A percentile compares a stretch with the other conserved stretches of the same genome.
Conservation (phyloP, 1,140 invertebrate genomes). For the Paralvinella palmiformis region DNA sequence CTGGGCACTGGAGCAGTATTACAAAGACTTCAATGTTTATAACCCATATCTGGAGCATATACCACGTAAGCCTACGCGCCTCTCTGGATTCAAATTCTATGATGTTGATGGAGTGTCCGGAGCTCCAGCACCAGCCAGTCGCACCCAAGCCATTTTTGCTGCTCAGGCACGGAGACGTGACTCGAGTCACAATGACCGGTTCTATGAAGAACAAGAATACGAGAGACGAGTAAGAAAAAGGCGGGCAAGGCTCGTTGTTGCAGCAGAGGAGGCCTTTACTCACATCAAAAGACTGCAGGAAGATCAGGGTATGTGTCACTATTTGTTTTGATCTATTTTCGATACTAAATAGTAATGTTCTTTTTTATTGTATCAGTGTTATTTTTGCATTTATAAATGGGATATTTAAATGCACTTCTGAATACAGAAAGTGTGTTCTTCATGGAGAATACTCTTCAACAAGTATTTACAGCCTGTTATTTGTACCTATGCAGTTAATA, state of each 20-base stretch:
- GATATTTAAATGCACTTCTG: too few relatives aligned
- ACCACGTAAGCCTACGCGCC: slow-evolving; percentile 29
- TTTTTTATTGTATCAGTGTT: too few relatives aligned
- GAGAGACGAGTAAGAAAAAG: slow-evolving; percentile 87
- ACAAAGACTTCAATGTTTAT: slow-evolving; percentile 91
- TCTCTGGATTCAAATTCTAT: slow-evolving; percentile 86
- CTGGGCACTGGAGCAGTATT: slow-evolving; percentile 90
- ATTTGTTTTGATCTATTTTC: neutral
- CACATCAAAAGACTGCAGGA: slow-evolving; percentile 70
- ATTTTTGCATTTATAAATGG: too few relatives aligned
- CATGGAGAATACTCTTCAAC: too few relatives aligned
- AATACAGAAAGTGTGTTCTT: too few relatives aligned
- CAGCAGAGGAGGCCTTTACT: slow-evolving; percentile 94
- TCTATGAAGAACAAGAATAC: slow-evolving; percentile 96
- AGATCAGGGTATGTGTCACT: slow-evolving; percentile 45
- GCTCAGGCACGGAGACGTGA: slow-evolving; percentile 57
- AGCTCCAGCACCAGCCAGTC: slow-evolving; percentile 43
- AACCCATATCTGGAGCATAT: slow-evolving; percentile 76
- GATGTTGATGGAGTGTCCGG: slow-evolving; percentile 73
- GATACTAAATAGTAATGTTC: too few relatives aligned
- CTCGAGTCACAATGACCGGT: slow-evolving; percentile 88
- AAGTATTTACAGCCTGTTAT: too few relatives aligned
- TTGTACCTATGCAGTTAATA: too few relatives aligned
- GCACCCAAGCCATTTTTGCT: slow-evolving; percentile 61
- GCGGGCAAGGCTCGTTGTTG: slow-evolving; percentile 77